Evolutionary conservation across 2,888 invertebrate genomes (phyloP), one percentile per base, ranked within the genome.

Genomic region (Hemithea aestivaria): DNA sequence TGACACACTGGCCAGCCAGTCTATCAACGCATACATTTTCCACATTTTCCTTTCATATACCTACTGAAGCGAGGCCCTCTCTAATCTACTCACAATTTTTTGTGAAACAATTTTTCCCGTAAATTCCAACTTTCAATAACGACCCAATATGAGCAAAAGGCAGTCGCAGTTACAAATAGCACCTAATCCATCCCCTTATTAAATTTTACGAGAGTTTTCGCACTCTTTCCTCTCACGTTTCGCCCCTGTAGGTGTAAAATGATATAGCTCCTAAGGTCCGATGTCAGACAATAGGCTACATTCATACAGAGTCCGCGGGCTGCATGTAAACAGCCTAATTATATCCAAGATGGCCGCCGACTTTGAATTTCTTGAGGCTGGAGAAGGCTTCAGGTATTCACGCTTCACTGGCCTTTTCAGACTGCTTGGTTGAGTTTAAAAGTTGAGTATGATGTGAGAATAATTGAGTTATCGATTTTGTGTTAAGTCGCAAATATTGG

Each of bases 231-330:
- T 53, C 58, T 56, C 49, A 43, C 50, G 44, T 50, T 38, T 36
- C 26, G 48, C 49, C 64, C 67, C 59, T 53, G 67, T 76, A 79
- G 83, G 83, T 83, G 82, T 68, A 66, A 79, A 84, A 83, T 85
- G 84, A 85, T 87, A 83, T 85, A 85, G 82, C 82, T 76, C 45
- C 74, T 50, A 66, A 82, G 85, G 87, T 85, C 87, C 82, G 75
- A 83, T 81, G 85, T 84, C 87, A 84, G 85, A 82, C 82, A 80
- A 78, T 87, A 84, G 85, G 83, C 81, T 82, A 73, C 84, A 87
- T 87, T 87, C 85, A 85, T 84, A 84, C 82, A 75, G 62, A 39
- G 56, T 58, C 51, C 73, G 78, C 67, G 66, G 49, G 51, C 57
- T 71, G 87, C 77, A 87, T 87, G 76, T 74, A 83, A 87, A 87